A percentile compares a stretch with the other conserved stretches of the same genome.
Evolutionary conservation across 2,888 invertebrate genomes (phyloP).

Genomic region (Dicyrtomina minuta): DNA sequence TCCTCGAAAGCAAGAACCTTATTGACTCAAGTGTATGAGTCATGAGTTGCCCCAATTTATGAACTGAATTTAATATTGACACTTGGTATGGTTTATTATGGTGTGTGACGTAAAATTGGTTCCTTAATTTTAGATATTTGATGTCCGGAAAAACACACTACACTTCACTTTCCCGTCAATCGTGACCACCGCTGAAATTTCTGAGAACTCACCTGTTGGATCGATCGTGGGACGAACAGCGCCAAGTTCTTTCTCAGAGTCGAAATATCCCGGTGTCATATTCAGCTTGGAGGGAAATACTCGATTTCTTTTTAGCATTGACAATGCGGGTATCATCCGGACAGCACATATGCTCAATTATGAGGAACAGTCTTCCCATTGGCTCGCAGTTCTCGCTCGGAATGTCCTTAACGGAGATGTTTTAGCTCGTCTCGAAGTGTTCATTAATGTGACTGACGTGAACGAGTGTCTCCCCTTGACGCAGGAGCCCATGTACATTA

Average conservation of each 20-base stretch:
- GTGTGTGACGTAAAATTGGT: no score
- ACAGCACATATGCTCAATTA: conserved; percentile 84
- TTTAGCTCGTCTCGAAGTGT: conserved; percentile 79
- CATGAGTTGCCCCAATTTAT: background rate
- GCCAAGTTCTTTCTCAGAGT: conserved; percentile 28
- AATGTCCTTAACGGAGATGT: conserved; percentile 87
- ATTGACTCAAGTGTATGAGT: conserved; percentile 11
- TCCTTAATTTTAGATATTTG: conserved; percentile 59
- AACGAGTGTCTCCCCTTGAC: conserved; percentile 96
- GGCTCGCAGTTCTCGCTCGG: conserved; percentile 91
- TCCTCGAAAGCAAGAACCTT: background rate
- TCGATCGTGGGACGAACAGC: conserved; percentile 68
- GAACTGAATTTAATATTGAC: background rate
- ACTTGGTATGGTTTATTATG: background rate
- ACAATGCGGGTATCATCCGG: conserved; percentile 80
- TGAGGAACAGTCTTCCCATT: conserved; percentile 80
- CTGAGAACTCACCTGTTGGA: conserved; percentile 77
- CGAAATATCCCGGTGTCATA: conserved; percentile 33
- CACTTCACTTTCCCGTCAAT: conserved; percentile 80
- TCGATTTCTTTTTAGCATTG: conserved; percentile 76
- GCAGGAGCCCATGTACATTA: conserved; percentile 67
- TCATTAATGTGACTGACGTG: conserved; percentile 75
- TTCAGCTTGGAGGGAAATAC: conserved; percentile 54
- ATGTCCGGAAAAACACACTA: conserved; percentile 90
- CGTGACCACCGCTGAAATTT: conserved; percentile 71